These are phyloP conservation scores for Acanthococcus lagerstroemiae DNA, from an alignment of 2,888 invertebrate genomes.

Conservation along the genomic window DNA sequence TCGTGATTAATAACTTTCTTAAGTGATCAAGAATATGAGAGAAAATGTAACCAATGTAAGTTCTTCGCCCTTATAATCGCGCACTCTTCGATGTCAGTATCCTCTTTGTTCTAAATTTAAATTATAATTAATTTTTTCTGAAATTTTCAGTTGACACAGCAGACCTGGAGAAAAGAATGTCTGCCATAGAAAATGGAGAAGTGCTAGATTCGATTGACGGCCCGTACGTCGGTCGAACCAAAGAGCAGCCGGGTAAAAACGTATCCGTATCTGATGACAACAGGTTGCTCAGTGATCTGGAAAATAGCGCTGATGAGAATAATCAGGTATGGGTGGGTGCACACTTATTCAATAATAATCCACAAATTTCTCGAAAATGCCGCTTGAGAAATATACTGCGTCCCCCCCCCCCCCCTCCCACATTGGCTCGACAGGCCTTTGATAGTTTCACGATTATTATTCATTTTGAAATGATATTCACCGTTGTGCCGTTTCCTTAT, in stretches of 20 bases:
- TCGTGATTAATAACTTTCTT: too few species aligned
- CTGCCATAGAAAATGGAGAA: slow-evolving; percentile 22
- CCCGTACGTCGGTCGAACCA: background rate
- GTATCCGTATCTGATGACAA: slow-evolving; percentile 7
- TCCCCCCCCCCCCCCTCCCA: too few species aligned
- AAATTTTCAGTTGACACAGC: slow-evolving; percentile 12
- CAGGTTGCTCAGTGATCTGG: slow-evolving; percentile 16
- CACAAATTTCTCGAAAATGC: too few species aligned
- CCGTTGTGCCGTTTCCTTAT: background rate
- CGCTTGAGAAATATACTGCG: too few species aligned
- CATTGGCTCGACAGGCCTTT: too few species aligned
- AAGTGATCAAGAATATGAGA: too few species aligned
- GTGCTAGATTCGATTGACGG: slow-evolving; percentile 5
- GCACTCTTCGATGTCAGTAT: background rate
- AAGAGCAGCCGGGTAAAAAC: background rate
- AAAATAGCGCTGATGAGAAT: background rate
- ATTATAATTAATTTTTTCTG: too few species aligned
- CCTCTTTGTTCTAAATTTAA: background rate
- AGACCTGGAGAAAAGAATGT: slow-evolving; percentile 18
- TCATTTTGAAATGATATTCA: background rate
- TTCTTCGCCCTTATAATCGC: too few species aligned
- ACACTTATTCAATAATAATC: too few species aligned
- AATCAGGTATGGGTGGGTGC: background rate
- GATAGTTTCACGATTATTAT: background rate
- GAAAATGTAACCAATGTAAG: too few species aligned